Evolutionary conservation across 2,888 invertebrate genomes (phyloP).

Genomic region (Athrips mouffetella): DNA sequence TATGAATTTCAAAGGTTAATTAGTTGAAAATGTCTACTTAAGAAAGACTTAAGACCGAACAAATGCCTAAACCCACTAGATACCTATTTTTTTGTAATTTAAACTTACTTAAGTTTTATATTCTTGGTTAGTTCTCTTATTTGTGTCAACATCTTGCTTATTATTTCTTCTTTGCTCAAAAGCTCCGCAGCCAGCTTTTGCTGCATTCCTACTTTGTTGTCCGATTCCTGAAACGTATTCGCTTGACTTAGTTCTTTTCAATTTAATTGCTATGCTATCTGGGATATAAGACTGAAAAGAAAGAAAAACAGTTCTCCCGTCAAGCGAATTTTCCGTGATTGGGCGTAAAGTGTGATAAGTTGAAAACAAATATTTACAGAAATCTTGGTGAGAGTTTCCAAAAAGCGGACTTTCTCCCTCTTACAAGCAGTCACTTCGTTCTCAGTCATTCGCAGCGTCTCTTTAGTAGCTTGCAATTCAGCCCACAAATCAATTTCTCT

Average conservation of each 20-base stretch:
- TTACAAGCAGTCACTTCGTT: slow-evolving; percentile 61
- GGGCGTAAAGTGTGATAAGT: neutral
- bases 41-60: too few relatives aligned
- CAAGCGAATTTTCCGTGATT: slow-evolving; percentile 7
- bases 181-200: slow-evolving; percentile 72
- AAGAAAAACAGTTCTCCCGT: slow-evolving; percentile 29
- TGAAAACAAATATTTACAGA: slow-evolving; percentile 43
- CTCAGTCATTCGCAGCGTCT: slow-evolving; percentile 57
- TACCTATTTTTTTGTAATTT: too few relatives aligned
- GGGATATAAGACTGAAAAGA: slow-evolving; percentile 55
- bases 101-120: slow-evolving; percentile 62
- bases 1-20: too few relatives aligned
- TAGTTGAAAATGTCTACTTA: too few relatives aligned
- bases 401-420: slow-evolving; percentile 63
- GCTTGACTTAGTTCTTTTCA: slow-evolving; percentile 12
- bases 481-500: slow-evolving; percentile 68
- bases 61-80: too few relatives aligned
- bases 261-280: slow-evolving; percentile 6
- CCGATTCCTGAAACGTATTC: slow-evolving; percentile 52
- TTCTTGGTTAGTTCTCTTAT: slow-evolving; percentile 63
- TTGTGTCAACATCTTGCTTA: slow-evolving; percentile 65
- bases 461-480: slow-evolving; percentile 66
- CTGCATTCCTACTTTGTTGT: slow-evolving; percentile 65
- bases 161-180: slow-evolving; percentile 63
- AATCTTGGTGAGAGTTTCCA: slow-evolving; percentile 66